Conservation (phyloP, 2,113 vertebrate species). For the Gallinago jamesoni region DNA sequence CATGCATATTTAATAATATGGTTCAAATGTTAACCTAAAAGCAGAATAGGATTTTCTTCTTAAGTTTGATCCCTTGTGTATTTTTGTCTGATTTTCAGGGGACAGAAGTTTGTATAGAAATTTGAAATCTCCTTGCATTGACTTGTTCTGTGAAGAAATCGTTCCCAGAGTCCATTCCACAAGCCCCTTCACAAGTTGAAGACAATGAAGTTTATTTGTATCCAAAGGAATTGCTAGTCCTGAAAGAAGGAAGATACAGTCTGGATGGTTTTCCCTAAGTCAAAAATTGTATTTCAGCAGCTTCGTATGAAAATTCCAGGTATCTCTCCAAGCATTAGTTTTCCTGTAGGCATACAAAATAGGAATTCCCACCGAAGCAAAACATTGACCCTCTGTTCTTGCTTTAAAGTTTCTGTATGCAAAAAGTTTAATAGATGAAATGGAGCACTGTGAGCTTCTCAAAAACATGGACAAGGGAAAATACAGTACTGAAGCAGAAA, state of each 20-base stretch:
- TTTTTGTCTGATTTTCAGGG: not conserved
- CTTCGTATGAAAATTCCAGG: not conserved
- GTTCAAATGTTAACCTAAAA: slow-evolving; percentile 30
- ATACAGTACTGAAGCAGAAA: not conserved
- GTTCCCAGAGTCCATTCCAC: not conserved
- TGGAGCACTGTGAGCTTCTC: not conserved
- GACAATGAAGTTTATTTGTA: not conserved
- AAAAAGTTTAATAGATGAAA: not conserved
- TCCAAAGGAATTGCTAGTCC: not conserved
- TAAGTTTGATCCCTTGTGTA: not conserved
- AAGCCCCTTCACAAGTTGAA: not conserved
- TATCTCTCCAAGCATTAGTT: not conserved
- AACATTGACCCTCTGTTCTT: not conserved
- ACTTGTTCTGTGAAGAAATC: not conserved
- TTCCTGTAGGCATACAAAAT: not conserved
- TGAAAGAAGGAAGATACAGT: not conserved
- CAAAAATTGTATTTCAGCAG: not conserved
- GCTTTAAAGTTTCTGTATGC: not conserved
- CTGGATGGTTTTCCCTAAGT: not conserved
- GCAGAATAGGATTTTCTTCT: not conserved
- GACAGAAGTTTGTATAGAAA: not conserved
- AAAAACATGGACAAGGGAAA: not conserved
- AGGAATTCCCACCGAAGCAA: not conserved
- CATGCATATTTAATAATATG: not conserved
- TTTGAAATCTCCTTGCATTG: not conserved